A percentile compares a stretch with the other conserved stretches of the same genome.
phyloP scores from a whole-genome alignment of 2,888 invertebrate species.

The Rhorus exstirpatorius region DNA sequence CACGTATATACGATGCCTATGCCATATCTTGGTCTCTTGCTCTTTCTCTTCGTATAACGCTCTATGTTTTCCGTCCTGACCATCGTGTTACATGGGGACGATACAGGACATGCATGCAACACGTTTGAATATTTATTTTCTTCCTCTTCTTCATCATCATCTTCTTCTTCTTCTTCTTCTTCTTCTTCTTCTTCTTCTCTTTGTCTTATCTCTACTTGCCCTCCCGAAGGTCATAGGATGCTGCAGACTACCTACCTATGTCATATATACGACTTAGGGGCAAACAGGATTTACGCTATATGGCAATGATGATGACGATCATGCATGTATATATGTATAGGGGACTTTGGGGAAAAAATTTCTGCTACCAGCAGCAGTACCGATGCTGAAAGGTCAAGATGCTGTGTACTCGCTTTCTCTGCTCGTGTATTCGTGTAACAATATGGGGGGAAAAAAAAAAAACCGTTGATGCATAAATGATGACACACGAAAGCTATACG shows the following conservation, averaged over 20 bases:
- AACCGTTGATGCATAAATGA: conserved; percentile 8
- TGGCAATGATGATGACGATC: conserved; percentile 23
- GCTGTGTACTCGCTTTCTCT: neutral
- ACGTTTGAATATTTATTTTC: conserved; percentile 12
- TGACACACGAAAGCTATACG: neutral
- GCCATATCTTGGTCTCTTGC: neutral
- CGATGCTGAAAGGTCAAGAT: conserved; percentile 24
- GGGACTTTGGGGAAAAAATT: no score
- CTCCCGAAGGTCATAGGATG: conserved; percentile 54
- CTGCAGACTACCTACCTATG: neutral
- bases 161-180: conserved; percentile 3
- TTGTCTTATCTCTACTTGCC: conserved; percentile 34
- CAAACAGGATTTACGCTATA: neutral
- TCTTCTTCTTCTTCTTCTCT: conserved; percentile 14
- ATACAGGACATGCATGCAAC: conserved; percentile 32
- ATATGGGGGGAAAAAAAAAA: no score
- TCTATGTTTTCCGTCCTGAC: conserved; percentile 16
- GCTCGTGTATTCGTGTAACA: neutral
- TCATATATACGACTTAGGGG: neutral
- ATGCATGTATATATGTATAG: neutral
- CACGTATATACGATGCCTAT: conserved; percentile 3
- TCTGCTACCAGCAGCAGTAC: no score
- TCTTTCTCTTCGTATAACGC: neutral
- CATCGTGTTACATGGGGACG: conserved; percentile 1
- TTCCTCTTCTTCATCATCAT: neutral